These are phyloP conservation scores for Brachionus asplanchnoidis DNA, from an alignment of 1,140 invertebrate genomes.

Conservation along the genomic window DNA sequence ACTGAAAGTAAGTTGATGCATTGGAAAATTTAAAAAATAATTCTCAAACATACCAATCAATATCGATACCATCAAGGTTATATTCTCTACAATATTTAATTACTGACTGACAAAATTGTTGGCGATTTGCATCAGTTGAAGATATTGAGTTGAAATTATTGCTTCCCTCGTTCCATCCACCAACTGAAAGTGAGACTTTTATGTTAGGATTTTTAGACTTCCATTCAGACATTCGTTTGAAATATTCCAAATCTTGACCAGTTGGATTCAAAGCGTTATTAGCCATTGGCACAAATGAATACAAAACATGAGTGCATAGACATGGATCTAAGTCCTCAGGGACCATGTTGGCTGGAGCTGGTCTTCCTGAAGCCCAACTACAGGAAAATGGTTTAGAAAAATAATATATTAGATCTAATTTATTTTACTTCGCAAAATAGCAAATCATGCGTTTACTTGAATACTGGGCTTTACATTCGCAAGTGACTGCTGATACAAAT, in stretches of 20 bases:
- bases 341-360: slow-evolving; percentile 57
- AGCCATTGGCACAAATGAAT: slow-evolving; percentile 69
- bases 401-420: background rate
- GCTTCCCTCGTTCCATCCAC: slow-evolving; percentile 89
- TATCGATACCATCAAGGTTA: slow-evolving; percentile 87
- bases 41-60: slow-evolving; percentile 68
- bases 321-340: slow-evolving; percentile 65
- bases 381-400: background rate
- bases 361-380: slow-evolving; percentile 51
- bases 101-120: slow-evolving; percentile 53
- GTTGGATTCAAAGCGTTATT: slow-evolving; percentile 46
- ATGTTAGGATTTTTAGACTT: slow-evolving; percentile 87
- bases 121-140: slow-evolving; percentile 43
- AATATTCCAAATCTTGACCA: slow-evolving; percentile 48
- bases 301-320: slow-evolving; percentile 74
- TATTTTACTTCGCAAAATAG: slow-evolving; percentile 37
- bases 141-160: slow-evolving; percentile 45
- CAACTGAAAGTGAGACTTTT: slow-evolving; percentile 84
- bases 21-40: slow-evolving; percentile 57
- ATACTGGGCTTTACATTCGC: slow-evolving; percentile 33
- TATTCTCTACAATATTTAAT: slow-evolving; percentile 82
- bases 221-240: slow-evolving; percentile 73
- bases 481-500: background rate
- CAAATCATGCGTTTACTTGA: slow-evolving; percentile 14
- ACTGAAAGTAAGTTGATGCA: background rate